These are phyloP conservation scores for Ailurus styani DNA, from an alignment of 2,113 vertebrate species.

Conservation along the genomic window DNA sequence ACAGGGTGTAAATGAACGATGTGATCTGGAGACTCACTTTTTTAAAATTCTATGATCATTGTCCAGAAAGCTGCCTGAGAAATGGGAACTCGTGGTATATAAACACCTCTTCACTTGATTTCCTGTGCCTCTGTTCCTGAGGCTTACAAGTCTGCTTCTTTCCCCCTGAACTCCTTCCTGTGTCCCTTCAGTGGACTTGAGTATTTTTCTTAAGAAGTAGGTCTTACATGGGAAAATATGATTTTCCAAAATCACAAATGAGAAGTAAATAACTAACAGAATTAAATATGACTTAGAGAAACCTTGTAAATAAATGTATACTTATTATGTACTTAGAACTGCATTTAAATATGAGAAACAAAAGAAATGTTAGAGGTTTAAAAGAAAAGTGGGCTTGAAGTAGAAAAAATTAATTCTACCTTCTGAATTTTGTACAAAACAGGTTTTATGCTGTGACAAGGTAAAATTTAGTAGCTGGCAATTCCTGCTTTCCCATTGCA, in stretches of 20 bases:
- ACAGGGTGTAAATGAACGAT: neutral
- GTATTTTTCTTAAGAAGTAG: neutral
- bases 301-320: neutral
- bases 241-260: constrained; percentile 2
- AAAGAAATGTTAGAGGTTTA: neutral
- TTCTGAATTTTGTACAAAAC: neutral
- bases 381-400: neutral
- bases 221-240: neutral
- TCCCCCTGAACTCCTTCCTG: neutral
- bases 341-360: neutral
- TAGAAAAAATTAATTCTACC: neutral
- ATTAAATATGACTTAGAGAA: neutral
- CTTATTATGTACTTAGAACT: neutral
- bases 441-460: neutral
- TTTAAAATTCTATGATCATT: neutral
- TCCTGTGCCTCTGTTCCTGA: neutral
- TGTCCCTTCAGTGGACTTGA: neutral
- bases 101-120: neutral
- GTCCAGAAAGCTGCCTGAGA: neutral
- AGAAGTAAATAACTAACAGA: neutral
- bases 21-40: neutral
- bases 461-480: neutral
- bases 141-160: neutral
- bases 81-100: neutral
- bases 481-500: neutral